phyloP scores from a whole-genome alignment of 2,888 invertebrate genomes.

The Quadroppia sp. region DNA sequence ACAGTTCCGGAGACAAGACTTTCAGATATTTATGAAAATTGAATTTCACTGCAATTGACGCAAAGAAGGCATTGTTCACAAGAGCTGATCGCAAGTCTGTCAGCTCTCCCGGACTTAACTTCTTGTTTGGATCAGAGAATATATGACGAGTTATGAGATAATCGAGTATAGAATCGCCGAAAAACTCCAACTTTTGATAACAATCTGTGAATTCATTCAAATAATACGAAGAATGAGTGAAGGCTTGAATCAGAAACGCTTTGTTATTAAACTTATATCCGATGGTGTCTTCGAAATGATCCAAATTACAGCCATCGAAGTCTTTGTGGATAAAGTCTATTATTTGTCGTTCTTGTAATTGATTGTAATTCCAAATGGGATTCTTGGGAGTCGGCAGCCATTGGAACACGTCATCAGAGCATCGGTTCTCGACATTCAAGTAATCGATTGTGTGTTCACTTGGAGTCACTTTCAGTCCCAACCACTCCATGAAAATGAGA shows the following conservation, averaged over 20 bases:
- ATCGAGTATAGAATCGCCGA: conserved; percentile 88
- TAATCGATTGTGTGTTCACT: neutral
- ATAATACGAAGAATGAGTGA: conserved; percentile 86
- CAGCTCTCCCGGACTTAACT: conserved; percentile 74
- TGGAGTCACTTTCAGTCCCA: conserved; percentile 57
- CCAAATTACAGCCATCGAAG: conserved; percentile 41
- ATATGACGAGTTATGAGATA: conserved; percentile 75
- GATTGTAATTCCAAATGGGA: neutral
- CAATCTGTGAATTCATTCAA: conserved; percentile 73
- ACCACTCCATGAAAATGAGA: conserved; percentile 62
- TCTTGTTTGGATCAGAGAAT: conserved; percentile 65
- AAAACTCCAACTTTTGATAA: conserved; percentile 66
- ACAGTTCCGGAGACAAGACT: conserved; percentile 57
- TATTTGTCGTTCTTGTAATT: neutral
- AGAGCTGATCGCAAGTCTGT: conserved; percentile 91
- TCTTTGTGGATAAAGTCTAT: neutral
- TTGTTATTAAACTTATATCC: conserved; percentile 75
- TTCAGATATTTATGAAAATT: conserved; percentile 72
- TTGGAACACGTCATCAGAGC: neutral
- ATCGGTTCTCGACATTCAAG: neutral
- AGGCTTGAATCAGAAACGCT: conserved; percentile 76
- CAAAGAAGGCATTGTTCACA: conserved; percentile 94
- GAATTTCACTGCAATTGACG: conserved; percentile 76
- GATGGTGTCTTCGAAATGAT: conserved; percentile 61
- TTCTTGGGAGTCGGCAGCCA: neutral